These are phyloP conservation scores for Tachuris rubrigastra DNA, from an alignment of 2,113 vertebrate species.

Conservation along the genomic window DNA sequence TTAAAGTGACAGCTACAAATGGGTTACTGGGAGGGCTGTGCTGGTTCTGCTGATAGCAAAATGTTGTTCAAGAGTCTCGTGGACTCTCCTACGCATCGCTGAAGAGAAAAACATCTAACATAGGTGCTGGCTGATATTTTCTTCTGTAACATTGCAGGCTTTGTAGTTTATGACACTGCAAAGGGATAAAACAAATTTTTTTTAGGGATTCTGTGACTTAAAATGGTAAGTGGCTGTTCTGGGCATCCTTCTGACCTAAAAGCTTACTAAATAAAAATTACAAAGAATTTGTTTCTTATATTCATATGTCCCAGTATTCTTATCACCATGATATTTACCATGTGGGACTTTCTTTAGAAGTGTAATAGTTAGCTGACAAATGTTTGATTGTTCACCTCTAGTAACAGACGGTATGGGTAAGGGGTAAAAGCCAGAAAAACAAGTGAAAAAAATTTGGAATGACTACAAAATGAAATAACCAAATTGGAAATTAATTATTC, in stretches of 20 bases:
- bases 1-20: not conserved
- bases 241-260: slow-evolving; percentile 59
- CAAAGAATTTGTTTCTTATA: not conserved
- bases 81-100: not conserved
- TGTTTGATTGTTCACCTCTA: not conserved
- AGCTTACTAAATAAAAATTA: not conserved
- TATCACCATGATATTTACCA: not conserved
- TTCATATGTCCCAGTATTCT: not conserved
- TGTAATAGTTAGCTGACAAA: not conserved
- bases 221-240: not conserved
- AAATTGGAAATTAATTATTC: not conserved
- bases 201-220: not conserved
- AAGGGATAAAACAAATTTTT: not conserved
- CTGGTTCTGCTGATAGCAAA: not conserved
- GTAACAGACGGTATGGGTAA: not conserved
- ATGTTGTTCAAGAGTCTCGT: not conserved
- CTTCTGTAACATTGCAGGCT: not conserved
- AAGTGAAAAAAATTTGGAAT: not conserved
- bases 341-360: not conserved
- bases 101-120: not conserved
- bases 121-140: not conserved
- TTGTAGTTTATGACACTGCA: not conserved
- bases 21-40: not conserved
- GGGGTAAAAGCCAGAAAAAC: not conserved
- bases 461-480: not conserved